phyloP scores from a whole-genome alignment of 1,140 invertebrate genomes.

The Coboldia fuscipes region DNA sequence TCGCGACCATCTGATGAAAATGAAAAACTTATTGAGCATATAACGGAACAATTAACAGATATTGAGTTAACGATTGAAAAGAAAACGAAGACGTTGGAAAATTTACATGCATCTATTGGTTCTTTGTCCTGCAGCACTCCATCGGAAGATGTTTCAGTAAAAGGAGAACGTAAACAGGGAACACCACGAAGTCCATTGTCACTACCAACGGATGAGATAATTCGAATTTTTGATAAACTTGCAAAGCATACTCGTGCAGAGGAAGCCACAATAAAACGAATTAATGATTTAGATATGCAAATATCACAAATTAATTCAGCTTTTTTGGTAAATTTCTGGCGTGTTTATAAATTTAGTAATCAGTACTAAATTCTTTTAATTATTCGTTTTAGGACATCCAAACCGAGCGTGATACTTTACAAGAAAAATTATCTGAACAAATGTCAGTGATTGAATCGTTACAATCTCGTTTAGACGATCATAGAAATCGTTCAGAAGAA shows the following conservation, averaged over 20 bases:
- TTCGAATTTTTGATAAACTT: slow-evolving; percentile 40
- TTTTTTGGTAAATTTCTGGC: not conserved
- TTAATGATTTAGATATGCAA: slow-evolving; percentile 54
- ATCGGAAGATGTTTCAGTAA: slow-evolving; percentile 55
- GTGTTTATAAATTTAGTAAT: slow-evolving; percentile 2
- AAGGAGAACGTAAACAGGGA: slow-evolving; percentile 13
- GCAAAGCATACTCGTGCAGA: slow-evolving; percentile 41
- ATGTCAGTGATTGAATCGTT: slow-evolving; percentile 55
- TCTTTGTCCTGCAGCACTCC: slow-evolving; percentile 39
- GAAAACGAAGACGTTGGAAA: slow-evolving; percentile 44
- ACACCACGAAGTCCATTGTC: slow-evolving; percentile 9
- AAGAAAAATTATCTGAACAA: slow-evolving; percentile 56
- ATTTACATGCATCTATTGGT: slow-evolving; percentile 33
- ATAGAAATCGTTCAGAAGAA: slow-evolving; percentile 45
- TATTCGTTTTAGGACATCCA: slow-evolving; percentile 39
- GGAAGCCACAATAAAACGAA: slow-evolving; percentile 46
- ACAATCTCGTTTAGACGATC: slow-evolving; percentile 53
- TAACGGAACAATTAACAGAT: slow-evolving; percentile 24
- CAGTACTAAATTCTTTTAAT: not conserved
- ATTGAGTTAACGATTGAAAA: slow-evolving; percentile 35
- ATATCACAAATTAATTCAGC: too few species aligned
- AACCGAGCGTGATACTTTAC: slow-evolving; percentile 55
- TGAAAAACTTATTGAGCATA: slow-evolving; percentile 11
- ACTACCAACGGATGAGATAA: slow-evolving; percentile 29
- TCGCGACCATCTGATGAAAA: slow-evolving; percentile 30